A percentile compares a stretch with the other conserved stretches of the same genome.
Evolutionary conservation across 2,797 vertebrate species (phyloP).

Genomic region (Hydrocynus forskahlii): DNA sequence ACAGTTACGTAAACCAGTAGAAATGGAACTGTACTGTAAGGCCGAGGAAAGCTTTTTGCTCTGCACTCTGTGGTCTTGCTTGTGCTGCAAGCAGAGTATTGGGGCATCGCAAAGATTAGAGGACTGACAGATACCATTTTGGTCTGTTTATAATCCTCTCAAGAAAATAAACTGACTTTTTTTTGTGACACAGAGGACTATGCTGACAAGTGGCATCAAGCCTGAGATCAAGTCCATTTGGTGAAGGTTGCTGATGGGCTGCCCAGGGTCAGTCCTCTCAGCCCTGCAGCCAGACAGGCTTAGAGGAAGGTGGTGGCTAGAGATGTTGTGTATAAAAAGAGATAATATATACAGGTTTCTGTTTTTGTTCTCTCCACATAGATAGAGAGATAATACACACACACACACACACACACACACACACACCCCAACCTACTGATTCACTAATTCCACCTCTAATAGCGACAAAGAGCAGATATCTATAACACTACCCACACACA

Average conservation of each 20-base stretch:
- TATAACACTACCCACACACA: too few species aligned
- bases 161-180: slow-evolving; percentile 50
- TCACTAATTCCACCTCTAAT: too few species aligned
- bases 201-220: slow-evolving; percentile 63
- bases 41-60: slow-evolving; percentile 37
- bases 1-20: slow-evolving; percentile 15
- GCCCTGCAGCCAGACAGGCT: slow-evolving; percentile 23
- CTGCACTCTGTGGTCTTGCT: slow-evolving; percentile 17
- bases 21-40: slow-evolving; percentile 39
- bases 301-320: slow-evolving; percentile 12
- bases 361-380: not conserved
- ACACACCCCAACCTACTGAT: too few species aligned
- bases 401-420: too few species aligned
- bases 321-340: not conserved
- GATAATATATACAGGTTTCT: not conserved
- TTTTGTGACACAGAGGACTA: slow-evolving; percentile 37
- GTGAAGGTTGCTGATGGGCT: slow-evolving; percentile 65
- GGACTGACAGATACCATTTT: slow-evolving; percentile 44
- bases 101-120: slow-evolving; percentile 42
- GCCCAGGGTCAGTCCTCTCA: slow-evolving; percentile 35
- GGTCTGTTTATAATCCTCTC: slow-evolving; percentile 52
- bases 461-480: too few species aligned
- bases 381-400: too few species aligned
- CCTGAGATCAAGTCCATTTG: slow-evolving; percentile 62
- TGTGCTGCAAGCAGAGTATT: slow-evolving; percentile 41